Evolutionary conservation across 1,140 invertebrate species (phyloP), one percentile per base, ranked within the genome.

Genomic region (Gryon sp.): DNA sequence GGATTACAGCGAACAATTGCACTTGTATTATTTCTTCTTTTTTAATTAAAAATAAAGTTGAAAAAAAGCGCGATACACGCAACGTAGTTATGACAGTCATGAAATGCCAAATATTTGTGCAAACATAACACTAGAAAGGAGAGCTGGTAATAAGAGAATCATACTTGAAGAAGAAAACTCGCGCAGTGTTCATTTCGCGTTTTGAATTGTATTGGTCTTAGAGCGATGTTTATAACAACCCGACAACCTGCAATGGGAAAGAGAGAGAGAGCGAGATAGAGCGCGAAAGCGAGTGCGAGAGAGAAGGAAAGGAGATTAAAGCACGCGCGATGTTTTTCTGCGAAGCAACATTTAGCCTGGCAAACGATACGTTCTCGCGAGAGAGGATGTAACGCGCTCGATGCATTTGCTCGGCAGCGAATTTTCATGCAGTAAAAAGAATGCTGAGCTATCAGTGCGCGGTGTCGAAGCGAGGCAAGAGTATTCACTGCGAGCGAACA

Each of bases 381-480:
- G 46, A 38, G 46, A 52, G 43, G 34, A 26, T 46, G 69, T 59
- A 60, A 53, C 41, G 60, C 53, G 45, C 30, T 24, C 68, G 48
- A 63, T 57, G 48, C 50, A 63, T 72, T 66, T 60, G 50, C 69
- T 50, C 50, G 30, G 43, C 55, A 48, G 32, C 63, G 62, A 66
- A 75, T 68, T 75, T 75, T 75, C 72, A 66, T 75, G 72, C 30
- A 45, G 72, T 40, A 62, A 63, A 68, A 68, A 68, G 72, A 68
- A 68, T 62, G 72, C 62, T 68, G 62, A 63, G 46, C 62, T 75
- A 63, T 73, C 69, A 32, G 34, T 16, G 19, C 50, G 11, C 41
- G 24, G 57, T 68, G 72, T 68, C 72, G 72, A 68, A 68, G 62
- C 48, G 72, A 50, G 48, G 55, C 72, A 68, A 76, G 28, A 55